A percentile compares a stretch with the other conserved stretches of the same genome.
phyloP scores from a whole-genome alignment of 2,113 vertebrate genomes.

The Cettia cetti region DNA sequence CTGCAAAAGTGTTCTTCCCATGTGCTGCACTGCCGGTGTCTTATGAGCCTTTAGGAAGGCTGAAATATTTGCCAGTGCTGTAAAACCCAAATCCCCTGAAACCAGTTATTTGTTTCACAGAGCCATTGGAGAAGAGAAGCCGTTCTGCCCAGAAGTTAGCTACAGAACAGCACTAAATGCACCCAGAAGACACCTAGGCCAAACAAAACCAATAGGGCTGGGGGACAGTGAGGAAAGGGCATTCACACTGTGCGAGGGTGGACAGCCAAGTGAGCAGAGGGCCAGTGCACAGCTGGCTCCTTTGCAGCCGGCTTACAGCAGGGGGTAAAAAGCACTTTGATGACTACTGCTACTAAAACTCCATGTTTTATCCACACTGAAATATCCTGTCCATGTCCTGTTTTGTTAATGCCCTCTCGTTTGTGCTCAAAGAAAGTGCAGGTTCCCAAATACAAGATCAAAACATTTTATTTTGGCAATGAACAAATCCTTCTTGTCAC shows the following conservation, averaged over 20 bases:
- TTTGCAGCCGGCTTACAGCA: background rate
- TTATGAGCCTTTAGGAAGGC: background rate
- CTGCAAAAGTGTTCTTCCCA: background rate
- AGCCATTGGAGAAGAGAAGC: background rate
- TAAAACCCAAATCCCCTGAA: background rate
- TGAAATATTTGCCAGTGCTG: background rate
- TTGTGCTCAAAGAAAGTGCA: background rate
- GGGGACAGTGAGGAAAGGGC: background rate
- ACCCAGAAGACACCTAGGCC: background rate
- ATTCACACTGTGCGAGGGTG: background rate
- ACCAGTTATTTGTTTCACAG: background rate
- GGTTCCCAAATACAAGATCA: fast-evolving
- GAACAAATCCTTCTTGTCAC: background rate
- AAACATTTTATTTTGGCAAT: background rate
- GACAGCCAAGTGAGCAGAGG: background rate
- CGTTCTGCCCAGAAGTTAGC: background rate
- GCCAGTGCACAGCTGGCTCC: background rate
- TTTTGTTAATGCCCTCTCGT: background rate
- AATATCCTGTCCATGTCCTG: background rate
- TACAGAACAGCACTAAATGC: background rate
- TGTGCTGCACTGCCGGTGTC: background rate
- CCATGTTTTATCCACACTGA: background rate
- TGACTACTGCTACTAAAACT: background rate
- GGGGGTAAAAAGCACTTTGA: background rate
- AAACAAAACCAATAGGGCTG: background rate